phyloP scores from a whole-genome alignment of 2,113 vertebrate species.

The Petromus typicus region DNA sequence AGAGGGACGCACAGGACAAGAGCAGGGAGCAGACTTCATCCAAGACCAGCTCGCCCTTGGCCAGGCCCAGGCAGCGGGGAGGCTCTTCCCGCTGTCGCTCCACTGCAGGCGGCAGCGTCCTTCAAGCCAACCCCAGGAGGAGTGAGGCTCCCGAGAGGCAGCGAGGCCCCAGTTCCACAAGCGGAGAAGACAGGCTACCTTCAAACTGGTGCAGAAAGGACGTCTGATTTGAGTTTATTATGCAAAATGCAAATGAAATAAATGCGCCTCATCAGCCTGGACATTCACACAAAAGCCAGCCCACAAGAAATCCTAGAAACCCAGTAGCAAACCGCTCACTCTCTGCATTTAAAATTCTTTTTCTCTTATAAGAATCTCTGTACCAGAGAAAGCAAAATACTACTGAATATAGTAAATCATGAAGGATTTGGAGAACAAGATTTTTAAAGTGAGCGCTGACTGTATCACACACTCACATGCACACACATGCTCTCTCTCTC shows the following conservation, averaged over 20 bases:
- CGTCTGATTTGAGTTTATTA: background rate
- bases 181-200: background rate
- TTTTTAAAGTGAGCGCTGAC: background rate
- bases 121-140: constrained; percentile 38
- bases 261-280: background rate
- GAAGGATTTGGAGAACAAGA: background rate
- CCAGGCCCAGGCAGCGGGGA: constrained; percentile 64
- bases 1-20: constrained; percentile 64
- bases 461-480: background rate
- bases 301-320: background rate
- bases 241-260: background rate
- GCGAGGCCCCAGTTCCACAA: background rate
- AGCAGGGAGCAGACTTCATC: constrained; percentile 60
- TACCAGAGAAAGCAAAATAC: background rate
- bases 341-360: background rate
- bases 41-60: constrained; percentile 61
- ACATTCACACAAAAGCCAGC: background rate
- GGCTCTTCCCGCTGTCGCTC: background rate
- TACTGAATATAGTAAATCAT: background rate
- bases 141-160: background rate
- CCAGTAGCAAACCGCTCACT: too few species aligned
- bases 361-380: background rate
- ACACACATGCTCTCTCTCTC: background rate
- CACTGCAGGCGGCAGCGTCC: constrained; percentile 26
- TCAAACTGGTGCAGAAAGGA: background rate